Base-by-base conservation (phyloP, 2,113 vertebrate genomes). In the Butastur rufipennis region DNA sequence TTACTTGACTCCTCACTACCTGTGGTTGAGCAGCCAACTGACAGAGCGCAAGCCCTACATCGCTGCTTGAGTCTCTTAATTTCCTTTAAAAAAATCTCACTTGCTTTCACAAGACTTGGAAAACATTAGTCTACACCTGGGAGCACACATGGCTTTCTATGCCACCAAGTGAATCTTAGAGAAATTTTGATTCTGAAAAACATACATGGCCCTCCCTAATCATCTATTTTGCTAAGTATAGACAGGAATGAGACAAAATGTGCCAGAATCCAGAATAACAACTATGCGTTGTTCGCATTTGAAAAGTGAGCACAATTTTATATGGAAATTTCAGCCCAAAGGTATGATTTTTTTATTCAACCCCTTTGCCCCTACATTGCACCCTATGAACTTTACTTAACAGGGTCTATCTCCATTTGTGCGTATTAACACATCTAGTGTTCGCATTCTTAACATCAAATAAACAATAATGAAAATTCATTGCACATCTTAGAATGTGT, bases 381-480 rank as follows among this genome's bases (percentile, higher is more conserved):
- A 77, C 40, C 7, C 45, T n/a, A 14, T 65, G 55, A 93, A 77
- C 48, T 77, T 79, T 52, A 25, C 27, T 75, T 65, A 25, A 38
- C 45, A 61, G 29, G 13, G 13, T 73, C 63, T 58, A 20, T 45
- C 71, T 68, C 45, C 9, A 21, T 43, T 71, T 82, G 14, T 25
- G 38, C 5, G 1, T 40, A 66, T 65, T 78, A 85, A 7, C 36
- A 61, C 27, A 79, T 80, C 19, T 56, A 45, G 79, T 0, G 1
- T 59, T 94, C 52, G 19, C 66, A 42, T 21, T 26, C 22, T 70
- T 88, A 88, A 73, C 38, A 86, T 59, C 45, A 92, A 73, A 88
- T 42, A 92, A 96, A 91, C 81, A 97, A 85, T 62, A 79, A 96
- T 87, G 89, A 84, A 96, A 96, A 94, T 87, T 89, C 89, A 89